These are phyloP conservation scores for Tigriopus japonicus DNA, from an alignment of 1,140 invertebrate genomes.

Conservation along the genomic window DNA sequence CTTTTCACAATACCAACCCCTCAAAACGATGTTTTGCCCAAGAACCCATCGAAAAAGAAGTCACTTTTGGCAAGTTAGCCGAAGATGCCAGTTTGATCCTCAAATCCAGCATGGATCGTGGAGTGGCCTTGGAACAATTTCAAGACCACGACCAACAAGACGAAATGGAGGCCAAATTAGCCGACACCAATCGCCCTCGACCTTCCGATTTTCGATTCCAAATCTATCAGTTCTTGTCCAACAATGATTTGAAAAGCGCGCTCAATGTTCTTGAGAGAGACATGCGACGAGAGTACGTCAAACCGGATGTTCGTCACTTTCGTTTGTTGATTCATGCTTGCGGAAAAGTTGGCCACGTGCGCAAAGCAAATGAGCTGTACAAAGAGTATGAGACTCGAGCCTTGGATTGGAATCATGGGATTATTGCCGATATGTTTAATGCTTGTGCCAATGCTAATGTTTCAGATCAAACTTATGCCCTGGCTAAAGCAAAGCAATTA, in stretches of 20 bases:
- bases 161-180: neutral
- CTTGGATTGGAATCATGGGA: slow-evolving; percentile 41
- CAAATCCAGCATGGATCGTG: no score
- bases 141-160: neutral
- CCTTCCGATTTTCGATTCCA: neutral
- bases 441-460: slow-evolving; percentile 24
- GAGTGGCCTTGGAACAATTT: neutral
- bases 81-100: no score
- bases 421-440: slow-evolving; percentile 67
- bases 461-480: neutral
- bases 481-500: neutral
- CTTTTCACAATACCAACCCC: no score
- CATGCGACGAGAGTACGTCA: slow-evolving; percentile 1
- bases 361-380: slow-evolving; percentile 61
- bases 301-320: neutral
- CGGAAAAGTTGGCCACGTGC: slow-evolving; percentile 54
- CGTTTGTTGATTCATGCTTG: slow-evolving; percentile 50
- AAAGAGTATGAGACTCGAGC: slow-evolving; percentile 54
- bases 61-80: no score
- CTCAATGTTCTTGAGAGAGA: neutral
- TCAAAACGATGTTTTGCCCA: no score
- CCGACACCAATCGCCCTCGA: neutral
- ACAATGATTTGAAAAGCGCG: neutral
- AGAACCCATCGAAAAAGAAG: no score
- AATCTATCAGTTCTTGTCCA: neutral